A percentile compares a stretch with the other conserved stretches of the same genome.
phyloP scores from a whole-genome alignment of 1,140 invertebrate species.

The Diorhabda elongata region DNA sequence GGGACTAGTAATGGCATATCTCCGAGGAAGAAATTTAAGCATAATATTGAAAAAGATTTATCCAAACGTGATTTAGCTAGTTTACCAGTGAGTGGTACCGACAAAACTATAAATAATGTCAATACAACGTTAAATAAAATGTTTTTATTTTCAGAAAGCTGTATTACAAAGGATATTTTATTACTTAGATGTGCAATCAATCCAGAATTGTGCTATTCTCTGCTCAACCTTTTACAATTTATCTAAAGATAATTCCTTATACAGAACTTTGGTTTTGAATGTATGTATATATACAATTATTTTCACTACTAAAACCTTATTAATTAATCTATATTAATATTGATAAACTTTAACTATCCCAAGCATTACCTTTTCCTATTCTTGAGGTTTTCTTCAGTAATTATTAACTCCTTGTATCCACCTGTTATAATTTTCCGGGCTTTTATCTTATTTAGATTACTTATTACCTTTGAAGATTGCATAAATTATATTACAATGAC shows the following conservation, averaged over 20 bases:
- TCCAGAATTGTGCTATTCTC: constrained; percentile 30
- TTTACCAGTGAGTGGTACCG: constrained; percentile 26
- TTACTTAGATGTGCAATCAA: constrained; percentile 33
- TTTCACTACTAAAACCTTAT: too few relatives aligned
- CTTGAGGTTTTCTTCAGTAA: too few relatives aligned
- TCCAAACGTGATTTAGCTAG: constrained; percentile 16
- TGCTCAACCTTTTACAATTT: constrained; percentile 33
- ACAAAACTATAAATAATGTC: too few relatives aligned
- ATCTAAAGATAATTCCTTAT: constrained; percentile 31
- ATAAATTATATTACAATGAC: not conserved
- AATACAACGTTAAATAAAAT: not conserved
- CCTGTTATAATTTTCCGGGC: too few relatives aligned
- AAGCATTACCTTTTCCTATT: too few relatives aligned
- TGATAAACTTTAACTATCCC: too few relatives aligned
- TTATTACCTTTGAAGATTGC: not conserved
- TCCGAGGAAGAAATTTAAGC: constrained; percentile 27
- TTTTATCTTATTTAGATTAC: too few relatives aligned
- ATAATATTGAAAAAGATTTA: constrained; percentile 9
- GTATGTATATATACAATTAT: constrained; percentile 13
- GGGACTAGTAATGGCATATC: constrained; percentile 15
- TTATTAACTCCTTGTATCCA: too few relatives aligned
- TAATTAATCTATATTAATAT: too few relatives aligned
- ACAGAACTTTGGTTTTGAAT: constrained; percentile 30
- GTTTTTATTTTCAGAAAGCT: constrained; percentile 26
- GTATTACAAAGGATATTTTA: constrained; percentile 32